Evolutionary conservation across 2,113 vertebrate species (phyloP).

Genomic region (Geococcyx californianus): DNA sequence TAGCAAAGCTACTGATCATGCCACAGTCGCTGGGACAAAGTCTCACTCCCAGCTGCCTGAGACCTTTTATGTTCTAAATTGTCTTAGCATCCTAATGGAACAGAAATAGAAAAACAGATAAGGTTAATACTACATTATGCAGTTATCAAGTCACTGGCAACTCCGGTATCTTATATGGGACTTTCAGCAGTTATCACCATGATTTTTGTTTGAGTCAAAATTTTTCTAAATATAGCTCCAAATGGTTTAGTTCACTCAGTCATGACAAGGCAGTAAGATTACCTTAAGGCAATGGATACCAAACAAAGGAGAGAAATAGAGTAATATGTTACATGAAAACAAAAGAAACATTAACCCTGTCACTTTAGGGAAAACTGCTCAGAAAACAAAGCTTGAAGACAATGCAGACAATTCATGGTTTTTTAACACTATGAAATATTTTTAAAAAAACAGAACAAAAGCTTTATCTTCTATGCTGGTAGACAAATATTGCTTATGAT

Average conservation of each 20-base stretch:
- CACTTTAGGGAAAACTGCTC: neutral
- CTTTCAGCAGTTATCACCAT: neutral
- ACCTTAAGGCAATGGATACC: neutral
- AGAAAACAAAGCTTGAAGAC: neutral
- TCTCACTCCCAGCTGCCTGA: neutral
- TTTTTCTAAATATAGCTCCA: constrained; percentile 12
- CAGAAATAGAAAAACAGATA: neutral
- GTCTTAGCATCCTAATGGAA: neutral
- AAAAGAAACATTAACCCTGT: neutral
- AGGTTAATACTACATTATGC: neutral
- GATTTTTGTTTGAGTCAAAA: neutral
- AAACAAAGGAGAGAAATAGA: constrained; percentile 22
- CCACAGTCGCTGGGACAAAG: neutral
- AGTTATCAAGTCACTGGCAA: neutral
- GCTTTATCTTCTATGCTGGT: neutral
- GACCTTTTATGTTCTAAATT: neutral
- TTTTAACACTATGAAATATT: neutral
- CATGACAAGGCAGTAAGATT: neutral
- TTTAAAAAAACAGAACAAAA: neutral
- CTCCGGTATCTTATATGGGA: neutral
- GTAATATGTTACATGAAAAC: neutral
- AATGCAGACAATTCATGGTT: neutral
- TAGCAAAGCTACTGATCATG: neutral
- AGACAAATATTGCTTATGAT: neutral
- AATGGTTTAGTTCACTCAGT: constrained; percentile 4